Evolutionary conservation across 2,113 vertebrate species (phyloP), one percentile per base, ranked within the genome.

Genomic region (Pycnonotus jocosus): DNA sequence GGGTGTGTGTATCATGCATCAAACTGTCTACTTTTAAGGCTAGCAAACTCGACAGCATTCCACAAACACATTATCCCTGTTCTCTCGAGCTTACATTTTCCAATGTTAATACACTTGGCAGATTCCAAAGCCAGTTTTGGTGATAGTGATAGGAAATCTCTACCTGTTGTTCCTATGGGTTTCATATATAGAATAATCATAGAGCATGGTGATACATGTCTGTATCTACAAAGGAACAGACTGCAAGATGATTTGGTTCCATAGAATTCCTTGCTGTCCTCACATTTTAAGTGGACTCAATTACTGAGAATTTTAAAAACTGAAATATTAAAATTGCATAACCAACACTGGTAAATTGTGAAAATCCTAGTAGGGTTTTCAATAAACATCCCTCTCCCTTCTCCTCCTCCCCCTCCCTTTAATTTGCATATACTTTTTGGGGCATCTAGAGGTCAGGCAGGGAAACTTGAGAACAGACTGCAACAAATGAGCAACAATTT

Each of bases 381-480:
- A 30, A 40, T 21, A 91, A 89, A 79, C 7, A 53, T 42, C 28
- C 18, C 64, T 45, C 17, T 79, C 11, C 31, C n/a, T 71, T 60
- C 50, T 77, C 33, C 48, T 47, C 16, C 16, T 60, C 40, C 65
- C 78, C 23, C 24, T 50, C 38, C 12, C 35, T 83, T 81, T 31
- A 65, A 38, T 47, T 87, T 92, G 71, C 69, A 28, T 88, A 20
- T 14, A 58, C 18, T 91, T 95, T 87, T 82, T 76, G 70, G 54
- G 54, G 84, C 89, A 91, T 35, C 68, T 58, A 69, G 71, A 94
- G 84, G 87, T 82, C 81, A 92, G 45, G 78, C 78, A 87, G 78
- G 72, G 94, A 91, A 97, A 96, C 66, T 77, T 80, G 91, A 95
- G 87, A 95, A 85, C 74, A 53, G n/a, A 80, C 62, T 90, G 78